phyloP scores from a whole-genome alignment of 2,888 invertebrate species.

The Panorpa germanica region DNA sequence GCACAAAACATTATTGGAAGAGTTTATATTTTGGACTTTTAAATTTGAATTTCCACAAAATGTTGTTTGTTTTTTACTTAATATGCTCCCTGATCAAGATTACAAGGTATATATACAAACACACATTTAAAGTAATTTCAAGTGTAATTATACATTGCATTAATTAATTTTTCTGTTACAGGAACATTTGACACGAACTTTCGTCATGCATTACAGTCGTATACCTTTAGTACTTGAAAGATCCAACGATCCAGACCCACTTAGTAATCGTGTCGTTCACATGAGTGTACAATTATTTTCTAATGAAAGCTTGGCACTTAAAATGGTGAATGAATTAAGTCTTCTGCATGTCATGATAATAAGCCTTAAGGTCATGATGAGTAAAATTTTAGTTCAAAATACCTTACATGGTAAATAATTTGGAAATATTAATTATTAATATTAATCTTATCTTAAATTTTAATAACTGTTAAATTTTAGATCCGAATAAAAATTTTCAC shows the following conservation, averaged over 20 bases:
- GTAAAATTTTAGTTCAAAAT: slow-evolving; percentile 72
- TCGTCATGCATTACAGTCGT: slow-evolving; percentile 90
- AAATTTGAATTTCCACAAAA: slow-evolving; percentile 96
- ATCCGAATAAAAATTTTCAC: slow-evolving; percentile 63
- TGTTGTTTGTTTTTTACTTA: slow-evolving; percentile 82
- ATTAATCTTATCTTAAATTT: slow-evolving; percentile 3
- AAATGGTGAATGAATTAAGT: slow-evolving; percentile 80
- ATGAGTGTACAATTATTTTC: slow-evolving; percentile 94
- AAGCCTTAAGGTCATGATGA: slow-evolving; percentile 84
- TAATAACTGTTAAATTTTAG: slow-evolving; percentile 22
- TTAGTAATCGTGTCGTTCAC: slow-evolving; percentile 92
- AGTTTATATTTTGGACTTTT: slow-evolving; percentile 95
- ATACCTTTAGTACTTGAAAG: slow-evolving; percentile 81
- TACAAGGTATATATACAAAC: slow-evolving; percentile 49
- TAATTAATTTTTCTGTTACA: slow-evolving; percentile 20
- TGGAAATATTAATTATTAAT: background rate
- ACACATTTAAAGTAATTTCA: slow-evolving; percentile 1
- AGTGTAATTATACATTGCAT: slow-evolving; percentile 3
- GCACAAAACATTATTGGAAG: slow-evolving; percentile 77
- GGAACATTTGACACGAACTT: slow-evolving; percentile 84
- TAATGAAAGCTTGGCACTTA: slow-evolving; percentile 75
- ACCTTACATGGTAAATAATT: slow-evolving; percentile 52
- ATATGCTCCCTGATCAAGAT: slow-evolving; percentile 86
- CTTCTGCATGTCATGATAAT: slow-evolving; percentile 86
- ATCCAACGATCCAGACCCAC: slow-evolving; percentile 71